Conservation (phyloP, 2,888 invertebrate genomes). For the Dicyrtoma fusca region DNA sequence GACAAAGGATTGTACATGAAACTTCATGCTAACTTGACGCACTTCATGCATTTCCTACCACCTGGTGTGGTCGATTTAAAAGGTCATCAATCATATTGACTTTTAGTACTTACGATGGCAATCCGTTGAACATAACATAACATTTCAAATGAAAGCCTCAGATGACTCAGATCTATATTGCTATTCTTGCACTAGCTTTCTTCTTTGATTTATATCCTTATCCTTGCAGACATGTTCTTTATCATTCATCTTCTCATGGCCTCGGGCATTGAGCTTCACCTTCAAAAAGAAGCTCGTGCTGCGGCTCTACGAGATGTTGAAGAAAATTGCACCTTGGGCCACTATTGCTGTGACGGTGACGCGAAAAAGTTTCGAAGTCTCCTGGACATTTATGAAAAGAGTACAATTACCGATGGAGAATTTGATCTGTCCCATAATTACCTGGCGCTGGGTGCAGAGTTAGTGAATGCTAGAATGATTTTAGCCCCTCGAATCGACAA, state of each 20-base stretch:
- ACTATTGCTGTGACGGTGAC: background rate
- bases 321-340: background rate
- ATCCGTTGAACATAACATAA: no score
- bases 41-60: conserved; percentile 53
- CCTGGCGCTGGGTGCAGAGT: background rate
- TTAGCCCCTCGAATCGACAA: background rate
- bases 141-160: no score
- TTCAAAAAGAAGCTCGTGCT: conserved; percentile 40
- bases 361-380: background rate
- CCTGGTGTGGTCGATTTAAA: conserved; percentile 42
- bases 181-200: no score
- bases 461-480: background rate
- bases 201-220: no score
- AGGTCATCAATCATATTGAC: no score
- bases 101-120: no score
- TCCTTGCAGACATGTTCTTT: conserved; percentile 52
- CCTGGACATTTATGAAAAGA: conserved; percentile 10
- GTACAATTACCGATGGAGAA: background rate
- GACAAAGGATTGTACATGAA: conserved; percentile 47
- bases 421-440: conserved; percentile 17
- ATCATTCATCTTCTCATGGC: conserved; percentile 50
- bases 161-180: no score
- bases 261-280: conserved; percentile 47
- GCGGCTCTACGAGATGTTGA: conserved; percentile 15
- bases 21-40: conserved; percentile 47